phyloP scores from a whole-genome alignment of 2,113 vertebrate species.

The Corythoichthys intestinalis region DNA sequence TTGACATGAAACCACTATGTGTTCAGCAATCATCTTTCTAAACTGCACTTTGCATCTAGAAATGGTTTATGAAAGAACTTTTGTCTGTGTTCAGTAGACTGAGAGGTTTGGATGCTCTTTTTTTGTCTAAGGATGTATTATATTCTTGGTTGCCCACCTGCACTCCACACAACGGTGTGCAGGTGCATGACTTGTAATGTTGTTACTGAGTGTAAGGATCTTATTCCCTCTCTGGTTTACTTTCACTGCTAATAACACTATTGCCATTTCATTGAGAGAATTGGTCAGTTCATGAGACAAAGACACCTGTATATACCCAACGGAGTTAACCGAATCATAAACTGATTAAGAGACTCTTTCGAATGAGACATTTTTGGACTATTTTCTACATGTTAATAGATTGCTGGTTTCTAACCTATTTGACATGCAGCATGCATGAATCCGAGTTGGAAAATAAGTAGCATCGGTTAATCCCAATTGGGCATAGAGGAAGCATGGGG shows the following conservation, averaged over 20 bases:
- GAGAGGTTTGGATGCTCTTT: constrained; percentile 7
- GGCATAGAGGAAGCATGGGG: too few species aligned
- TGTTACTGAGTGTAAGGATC: constrained; percentile 40
- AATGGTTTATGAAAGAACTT: constrained; percentile 5
- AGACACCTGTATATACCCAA: constrained; percentile 55
- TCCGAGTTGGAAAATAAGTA: too few species aligned
- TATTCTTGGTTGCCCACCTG: background rate
- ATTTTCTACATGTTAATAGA: too few species aligned
- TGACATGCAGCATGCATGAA: too few species aligned
- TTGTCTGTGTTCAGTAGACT: constrained; percentile 55
- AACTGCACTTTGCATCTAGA: constrained; percentile 9
- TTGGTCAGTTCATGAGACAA: constrained; percentile 53
- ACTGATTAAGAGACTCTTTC: constrained; percentile 51
- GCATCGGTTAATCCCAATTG: too few species aligned
- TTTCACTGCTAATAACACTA: constrained; percentile 62
- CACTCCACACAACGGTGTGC: background rate
- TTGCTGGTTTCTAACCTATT: too few species aligned
- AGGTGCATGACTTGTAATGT: background rate
- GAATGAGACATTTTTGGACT: constrained; percentile 6
- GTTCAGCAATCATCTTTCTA: constrained; percentile 14
- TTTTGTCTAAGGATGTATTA: background rate
- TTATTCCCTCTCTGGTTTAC: constrained; percentile 52
- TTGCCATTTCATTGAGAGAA: constrained; percentile 44
- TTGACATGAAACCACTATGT: constrained; percentile 7
- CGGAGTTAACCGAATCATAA: constrained; percentile 52